These are phyloP conservation scores for Scrobipalpa costella DNA, from an alignment of 2,888 invertebrate genomes.

Conservation along the genomic window DNA sequence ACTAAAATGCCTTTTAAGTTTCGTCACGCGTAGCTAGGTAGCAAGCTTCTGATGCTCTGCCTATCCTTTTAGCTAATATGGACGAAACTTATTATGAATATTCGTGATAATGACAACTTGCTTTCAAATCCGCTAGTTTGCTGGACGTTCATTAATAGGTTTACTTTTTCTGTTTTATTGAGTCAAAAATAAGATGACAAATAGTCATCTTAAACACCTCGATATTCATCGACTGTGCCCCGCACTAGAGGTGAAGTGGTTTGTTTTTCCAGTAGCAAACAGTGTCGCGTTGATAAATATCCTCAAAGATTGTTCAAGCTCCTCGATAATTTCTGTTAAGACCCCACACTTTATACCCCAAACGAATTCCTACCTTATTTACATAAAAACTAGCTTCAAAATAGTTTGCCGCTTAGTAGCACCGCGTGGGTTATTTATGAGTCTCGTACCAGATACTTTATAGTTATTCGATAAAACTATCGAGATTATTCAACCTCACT, in stretches of 20 bases:
- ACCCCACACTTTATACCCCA: slow-evolving; percentile 55
- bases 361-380: slow-evolving; percentile 42
- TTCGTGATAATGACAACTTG: too few relatives aligned
- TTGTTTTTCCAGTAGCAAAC: slow-evolving; percentile 78
- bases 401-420: slow-evolving; percentile 40
- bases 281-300: slow-evolving; percentile 80
- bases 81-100: too few relatives aligned
- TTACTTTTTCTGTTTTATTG: too few relatives aligned
- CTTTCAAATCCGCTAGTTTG: too few relatives aligned
- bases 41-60: too few relatives aligned
- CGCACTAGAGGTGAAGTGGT: slow-evolving; percentile 69
- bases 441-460: slow-evolving; percentile 73
- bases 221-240: slow-evolving; percentile 17
- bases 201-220: slow-evolving; percentile 39
- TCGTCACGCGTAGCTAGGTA: too few relatives aligned
- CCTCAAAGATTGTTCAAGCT: slow-evolving; percentile 77
- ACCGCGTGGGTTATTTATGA: slow-evolving; percentile 68
- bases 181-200: background rate
- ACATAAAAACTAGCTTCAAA: slow-evolving; percentile 40
- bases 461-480: slow-evolving; percentile 79
- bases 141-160: too few relatives aligned
- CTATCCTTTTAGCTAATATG: too few relatives aligned
- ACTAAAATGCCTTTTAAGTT: too few relatives aligned
- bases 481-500: slow-evolving; percentile 75
- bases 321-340: slow-evolving; percentile 73